Conservation (phyloP, 92 coral and sea anemone species). For the Phenganax marumi region DNA sequence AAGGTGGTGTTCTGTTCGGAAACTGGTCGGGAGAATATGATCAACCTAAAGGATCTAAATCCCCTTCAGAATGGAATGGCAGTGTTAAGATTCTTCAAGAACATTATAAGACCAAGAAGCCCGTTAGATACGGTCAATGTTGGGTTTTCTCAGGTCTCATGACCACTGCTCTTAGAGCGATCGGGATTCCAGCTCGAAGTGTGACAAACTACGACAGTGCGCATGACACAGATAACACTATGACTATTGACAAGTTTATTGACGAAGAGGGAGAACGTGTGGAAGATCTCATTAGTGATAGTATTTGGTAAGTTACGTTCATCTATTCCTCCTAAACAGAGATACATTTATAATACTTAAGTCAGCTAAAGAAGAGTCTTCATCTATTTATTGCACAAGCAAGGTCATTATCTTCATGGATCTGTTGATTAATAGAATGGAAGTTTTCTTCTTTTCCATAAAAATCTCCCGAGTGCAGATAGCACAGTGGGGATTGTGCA, state of each 20-base stretch:
- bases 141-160: constrained; percentile 54
- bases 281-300: constrained; percentile 14
- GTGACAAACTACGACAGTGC: constrained; percentile 67
- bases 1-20: constrained; percentile 44
- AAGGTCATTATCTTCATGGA: too few species aligned
- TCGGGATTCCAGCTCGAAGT: constrained; percentile 70
- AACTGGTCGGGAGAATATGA: constrained; percentile 46
- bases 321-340: neutral
- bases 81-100: constrained; percentile 39
- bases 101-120: constrained; percentile 20
- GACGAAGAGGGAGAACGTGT: constrained; percentile 50
- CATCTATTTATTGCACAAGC: too few species aligned
- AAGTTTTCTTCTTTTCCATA: too few species aligned
- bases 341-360: neutral
- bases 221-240: constrained; percentile 61
- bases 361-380: too few species aligned
- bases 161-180: constrained; percentile 61
- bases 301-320: constrained; percentile 52
- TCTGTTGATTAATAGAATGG: too few species aligned
- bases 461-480: too few species aligned
- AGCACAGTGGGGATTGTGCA: too few species aligned
- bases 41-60: constrained; percentile 18
- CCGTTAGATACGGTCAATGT: constrained; percentile 54
- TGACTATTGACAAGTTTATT: constrained; percentile 57
- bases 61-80: constrained; percentile 40